Evolutionary conservation across 1,140 invertebrate genomes (phyloP).

Genomic region (Aphaenogaster ashmeadi): DNA sequence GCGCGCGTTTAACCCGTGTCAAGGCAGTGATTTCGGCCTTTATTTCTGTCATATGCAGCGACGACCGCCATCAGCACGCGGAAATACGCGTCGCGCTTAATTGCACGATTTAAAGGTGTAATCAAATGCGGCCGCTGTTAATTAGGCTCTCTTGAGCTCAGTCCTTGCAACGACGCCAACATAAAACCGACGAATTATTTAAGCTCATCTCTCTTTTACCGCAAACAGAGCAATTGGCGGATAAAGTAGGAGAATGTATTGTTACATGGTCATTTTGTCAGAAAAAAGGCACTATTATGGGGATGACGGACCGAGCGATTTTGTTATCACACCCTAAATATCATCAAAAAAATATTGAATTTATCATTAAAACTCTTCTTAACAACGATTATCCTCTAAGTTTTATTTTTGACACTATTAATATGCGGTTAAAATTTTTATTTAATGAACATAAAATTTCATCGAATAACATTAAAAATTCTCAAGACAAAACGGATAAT

Average conservation of each 20-base stretch:
- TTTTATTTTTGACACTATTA: no score
- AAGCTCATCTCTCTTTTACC: no score
- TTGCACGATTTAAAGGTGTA: constrained; percentile 48
- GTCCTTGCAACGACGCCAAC: not conserved
- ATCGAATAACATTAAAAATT: no score
- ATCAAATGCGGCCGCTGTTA: constrained; percentile 36
- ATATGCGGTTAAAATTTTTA: no score
- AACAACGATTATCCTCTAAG: no score
- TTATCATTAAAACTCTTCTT: no score
- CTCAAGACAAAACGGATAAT: no score
- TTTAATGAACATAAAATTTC: no score
- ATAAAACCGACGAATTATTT: constrained; percentile 18
- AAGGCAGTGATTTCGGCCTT: constrained; percentile 47
- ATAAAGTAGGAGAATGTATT: not conserved
- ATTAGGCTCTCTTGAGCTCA: not conserved
- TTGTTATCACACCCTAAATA: no score
- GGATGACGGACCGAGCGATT: no score
- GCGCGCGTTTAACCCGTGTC: constrained; percentile 43
- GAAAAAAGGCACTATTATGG: no score
- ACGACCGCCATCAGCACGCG: constrained; percentile 19
- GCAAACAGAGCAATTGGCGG: not conserved
- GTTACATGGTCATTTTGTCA: not conserved
- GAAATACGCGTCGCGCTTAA: constrained; percentile 50
- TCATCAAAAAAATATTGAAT: no score
- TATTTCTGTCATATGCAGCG: constrained; percentile 61